These are phyloP conservation scores for Dendrolimus pini DNA, from an alignment of 2,888 invertebrate species.

Conservation along the genomic window DNA sequence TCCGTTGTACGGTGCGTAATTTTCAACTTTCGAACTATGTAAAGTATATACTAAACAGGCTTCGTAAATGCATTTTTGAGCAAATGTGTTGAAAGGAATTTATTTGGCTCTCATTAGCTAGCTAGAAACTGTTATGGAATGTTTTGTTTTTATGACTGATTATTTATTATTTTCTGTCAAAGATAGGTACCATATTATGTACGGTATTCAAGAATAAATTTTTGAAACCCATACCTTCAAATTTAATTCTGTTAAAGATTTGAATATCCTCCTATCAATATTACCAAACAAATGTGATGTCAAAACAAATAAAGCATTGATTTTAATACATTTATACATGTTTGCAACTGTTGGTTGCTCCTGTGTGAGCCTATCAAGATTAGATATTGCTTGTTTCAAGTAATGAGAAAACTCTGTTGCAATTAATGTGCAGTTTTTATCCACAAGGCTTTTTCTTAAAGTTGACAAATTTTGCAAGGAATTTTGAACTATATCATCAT, in stretches of 20 bases:
- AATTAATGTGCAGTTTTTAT: slow-evolving; percentile 57
- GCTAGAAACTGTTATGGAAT: too few species aligned
- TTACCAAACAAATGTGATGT: slow-evolving; percentile 84
- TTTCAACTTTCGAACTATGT: too few species aligned
- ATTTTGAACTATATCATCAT: slow-evolving; percentile 82
- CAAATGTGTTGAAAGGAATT: too few species aligned
- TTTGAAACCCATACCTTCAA: slow-evolving; percentile 75
- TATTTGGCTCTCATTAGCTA: too few species aligned
- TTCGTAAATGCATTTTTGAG: too few species aligned
- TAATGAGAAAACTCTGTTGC: slow-evolving; percentile 81
- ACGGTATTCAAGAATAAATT: neutral
- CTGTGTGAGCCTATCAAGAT: slow-evolving; percentile 75
- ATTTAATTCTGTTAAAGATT: slow-evolving; percentile 84
- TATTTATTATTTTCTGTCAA: too few species aligned
- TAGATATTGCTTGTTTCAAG: slow-evolving; percentile 77
- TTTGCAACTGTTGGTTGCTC: slow-evolving; percentile 69
- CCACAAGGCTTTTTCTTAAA: slow-evolving; percentile 58
- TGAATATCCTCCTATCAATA: slow-evolving; percentile 85
- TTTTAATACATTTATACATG: slow-evolving; percentile 79
- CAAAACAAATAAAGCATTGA: slow-evolving; percentile 82
- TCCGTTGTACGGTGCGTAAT: too few species aligned
- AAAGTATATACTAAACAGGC: too few species aligned
- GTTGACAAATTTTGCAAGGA: slow-evolving; percentile 58
- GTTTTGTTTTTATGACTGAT: too few species aligned
- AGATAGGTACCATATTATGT: too few species aligned